Base-by-base conservation (phyloP, 92 coral and sea anemone genomes). In the Hydrozoanthus gracilis region DNA sequence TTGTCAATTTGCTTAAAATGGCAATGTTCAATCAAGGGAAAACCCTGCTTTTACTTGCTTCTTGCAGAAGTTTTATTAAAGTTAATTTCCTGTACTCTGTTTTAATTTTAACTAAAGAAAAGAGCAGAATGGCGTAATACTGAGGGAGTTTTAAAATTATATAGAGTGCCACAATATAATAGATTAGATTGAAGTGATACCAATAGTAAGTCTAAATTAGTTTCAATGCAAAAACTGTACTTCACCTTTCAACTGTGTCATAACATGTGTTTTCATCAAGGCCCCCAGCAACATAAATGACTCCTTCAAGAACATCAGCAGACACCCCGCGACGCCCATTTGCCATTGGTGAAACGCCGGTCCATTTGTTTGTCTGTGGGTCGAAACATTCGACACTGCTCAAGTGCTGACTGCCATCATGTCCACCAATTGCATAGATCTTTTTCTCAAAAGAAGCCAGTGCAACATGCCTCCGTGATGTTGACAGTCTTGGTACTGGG, bases 381-480 rank as follows among this genome's bases (percentile, higher is more conserved):
- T 96, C 95, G 92, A 95, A 95, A 83, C 98, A 92, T 71, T 96
- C 99, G 47, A 96, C 99, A 79, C 95, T 89, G 77, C 94, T 96
- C 51, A 96, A 87, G 75, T 96, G 99, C 79, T 96, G 93, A 6
- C 86, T 84, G 3, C 99, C 99, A 87, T 96, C 98, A 78, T 96
- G 99, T 17, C 99, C 99, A 16, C 99, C 99, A 69, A 96, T 94
- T n/a, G 99, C 99, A 93, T 90, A 96, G 27, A 96, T 96, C 68
- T 78, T 90, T 12, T 95, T 98, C 44, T 87, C 88, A 14, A 95
- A 86, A 51, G 93, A 93, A 3, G 98, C 93, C 62, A 95, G 95
- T 1, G 99, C 99, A 45, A 96, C 99, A 89, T 96, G 99, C 14
- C 99, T 87, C 51, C 99, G 86, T 14, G 99, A 96, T 9, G 95